Evolutionary conservation across 2,888 invertebrate genomes (phyloP).

Genomic region (Schizotus pectinicornis): DNA sequence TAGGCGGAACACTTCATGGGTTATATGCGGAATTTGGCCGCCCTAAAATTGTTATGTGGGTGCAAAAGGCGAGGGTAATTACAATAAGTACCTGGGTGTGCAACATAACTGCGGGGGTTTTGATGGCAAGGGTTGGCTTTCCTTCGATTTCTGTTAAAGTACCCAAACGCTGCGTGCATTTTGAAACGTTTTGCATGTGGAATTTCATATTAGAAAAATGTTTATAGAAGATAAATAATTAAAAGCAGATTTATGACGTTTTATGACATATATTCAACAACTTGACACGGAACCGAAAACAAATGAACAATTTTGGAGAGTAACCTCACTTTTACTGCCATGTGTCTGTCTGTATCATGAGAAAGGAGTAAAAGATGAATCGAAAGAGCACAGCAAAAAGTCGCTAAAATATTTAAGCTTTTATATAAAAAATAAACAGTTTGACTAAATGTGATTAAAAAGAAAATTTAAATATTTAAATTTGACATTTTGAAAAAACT

Average conservation of each 20-base stretch:
- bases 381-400: too few species aligned
- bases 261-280: too few species aligned
- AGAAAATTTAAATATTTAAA: too few species aligned
- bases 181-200: conserved; percentile 64
- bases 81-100: conserved; percentile 70
- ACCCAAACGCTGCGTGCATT: conserved; percentile 72
- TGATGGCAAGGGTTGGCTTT: conserved; percentile 63
- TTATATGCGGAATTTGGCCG: conserved; percentile 84
- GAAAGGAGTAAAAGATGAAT: too few species aligned
- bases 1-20: conserved; percentile 74
- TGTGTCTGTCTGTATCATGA: too few species aligned
- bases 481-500: too few species aligned
- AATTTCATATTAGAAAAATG: conserved; percentile 71
- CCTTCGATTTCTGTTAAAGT: conserved; percentile 65
- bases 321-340: too few species aligned
- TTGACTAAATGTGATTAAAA: too few species aligned
- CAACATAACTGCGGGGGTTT: conserved; percentile 78
- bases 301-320: too few species aligned
- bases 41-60: conserved; percentile 61
- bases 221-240: conserved; percentile 1
- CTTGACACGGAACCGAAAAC: too few species aligned
- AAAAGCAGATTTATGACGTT: not conserved
- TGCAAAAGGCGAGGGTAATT: not conserved
- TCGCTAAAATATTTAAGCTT: too few species aligned
- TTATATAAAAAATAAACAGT: too few species aligned